Base-by-base conservation (phyloP, 2,797 vertebrate species). In the Sebastes variabilis region DNA sequence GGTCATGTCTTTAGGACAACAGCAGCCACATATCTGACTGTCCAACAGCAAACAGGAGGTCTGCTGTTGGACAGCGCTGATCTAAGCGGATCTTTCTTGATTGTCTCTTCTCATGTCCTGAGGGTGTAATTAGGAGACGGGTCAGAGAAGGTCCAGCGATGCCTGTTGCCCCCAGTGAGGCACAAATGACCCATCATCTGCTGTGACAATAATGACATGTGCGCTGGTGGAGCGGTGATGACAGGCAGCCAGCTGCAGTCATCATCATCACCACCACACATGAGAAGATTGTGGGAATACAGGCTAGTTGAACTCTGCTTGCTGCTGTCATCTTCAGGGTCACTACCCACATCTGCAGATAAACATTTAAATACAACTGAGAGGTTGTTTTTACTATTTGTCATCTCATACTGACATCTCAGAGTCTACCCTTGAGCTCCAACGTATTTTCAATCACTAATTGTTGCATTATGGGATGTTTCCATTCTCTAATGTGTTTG, bases 131-230 rank as follows among this genome's bases (percentile, higher is more conserved):
- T 94, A 95, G 92, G 30, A 87, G 81, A 79, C 20, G 42, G 93
- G 92, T 90, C 91, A 90, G 80, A 73, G 76, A 79, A 88, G 92
- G 90, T 89, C 85, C 81, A 81, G 78, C 64, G 29, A 72, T 20
- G 91, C 77, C 91, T 93, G 93, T 94, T 91, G 88, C 88, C 86
- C 66, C 66, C 80, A 83, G 61, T 69, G 88, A 82, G 89, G 42
- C 89, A 84, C 93, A 93, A 92, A 94, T 93, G 93, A 93, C 89
- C 91, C 88, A 83, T 94, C 92, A 91, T 94, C 85, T 84, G 84
- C 66, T 74, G 66, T 75, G 79, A 87, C 77, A 75, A 89, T 92
- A 89, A 90, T 88, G 89, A 88, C 84, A 75, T 73, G 79, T 88
- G 81, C 78, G 76, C 69, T 87, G 49, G 75, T 86, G 79, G 78